Evolutionary conservation across 2,888 invertebrate genomes (phyloP).

Genomic region (Apodemia mormo): DNA sequence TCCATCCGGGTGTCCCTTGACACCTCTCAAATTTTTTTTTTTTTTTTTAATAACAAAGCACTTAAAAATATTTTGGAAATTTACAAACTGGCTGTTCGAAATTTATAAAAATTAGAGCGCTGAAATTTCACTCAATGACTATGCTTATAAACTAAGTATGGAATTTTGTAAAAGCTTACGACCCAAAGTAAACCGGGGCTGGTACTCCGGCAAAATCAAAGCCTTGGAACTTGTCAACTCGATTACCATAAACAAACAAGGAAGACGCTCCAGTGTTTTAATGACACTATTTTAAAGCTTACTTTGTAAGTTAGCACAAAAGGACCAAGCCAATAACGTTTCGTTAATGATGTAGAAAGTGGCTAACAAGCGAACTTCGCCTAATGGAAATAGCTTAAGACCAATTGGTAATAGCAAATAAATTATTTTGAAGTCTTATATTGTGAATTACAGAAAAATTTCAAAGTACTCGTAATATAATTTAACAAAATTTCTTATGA

Average conservation of each 20-base stretch:
- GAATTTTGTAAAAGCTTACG: constrained; percentile 60
- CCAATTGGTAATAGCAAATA: not conserved
- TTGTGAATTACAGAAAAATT: no score
- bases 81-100: not conserved
- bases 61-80: not conserved
- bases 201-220: constrained; percentile 66
- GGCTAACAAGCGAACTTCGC: constrained; percentile 20
- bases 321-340: constrained; percentile 49
- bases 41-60: not conserved
- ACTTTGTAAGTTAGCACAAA: constrained; percentile 38
- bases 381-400: not conserved
- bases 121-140: constrained; percentile 30
- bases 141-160: constrained; percentile 42
- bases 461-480: no score
- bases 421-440: not conserved
- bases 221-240: constrained; percentile 72
- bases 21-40: no score
- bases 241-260: constrained; percentile 78
- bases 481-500: no score
- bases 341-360: constrained; percentile 33
- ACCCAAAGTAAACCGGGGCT: constrained; percentile 63
- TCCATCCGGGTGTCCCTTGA: no score
- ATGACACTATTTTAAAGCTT: constrained; percentile 68
- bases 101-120: constrained; percentile 19
- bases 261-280: constrained; percentile 70